Evolutionary conservation across 2,888 invertebrate genomes (phyloP), one percentile per base, ranked within the genome.

Genomic region (Coenonympha arcania): DNA sequence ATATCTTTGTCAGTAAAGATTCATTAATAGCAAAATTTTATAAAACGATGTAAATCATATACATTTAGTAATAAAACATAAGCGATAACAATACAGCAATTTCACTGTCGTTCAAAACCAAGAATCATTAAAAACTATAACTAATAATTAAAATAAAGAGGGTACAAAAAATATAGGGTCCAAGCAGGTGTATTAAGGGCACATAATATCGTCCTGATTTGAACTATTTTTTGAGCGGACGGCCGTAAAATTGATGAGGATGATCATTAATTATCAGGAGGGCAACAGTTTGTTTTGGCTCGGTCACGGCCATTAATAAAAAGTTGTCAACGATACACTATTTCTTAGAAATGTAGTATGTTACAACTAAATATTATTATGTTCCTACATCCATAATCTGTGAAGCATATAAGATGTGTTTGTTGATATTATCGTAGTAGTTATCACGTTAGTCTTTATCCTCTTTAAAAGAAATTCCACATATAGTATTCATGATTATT

Each of bases 221-320:
- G 79, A 77, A 75, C 74, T 76, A 73, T 69, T 68, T 78, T 80
- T 79, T 59, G 57, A 66, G 67, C 68, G 69, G 69, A 65, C 69
- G 73, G 75, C 81, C 84, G 79, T 85, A 78, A 80, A 84, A 85
- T 81, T 77, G 78, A 79, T 71, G 70, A 70, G 74, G 74, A 71
- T 66, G 73, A 74, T 79, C 82, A 81, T 84, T 82, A 83, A 83
- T 84, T 83, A 82, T 77, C 69, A 63, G 60, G 51, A 68, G 67
- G 69, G 64, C 67, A 69, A 71, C 77, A 78, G 80, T 85, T 82
- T 85, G 82, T 85, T 83, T 82, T 78, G 74, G 71, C 71, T 71
- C 69, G 75, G 78, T 81, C 80, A 79, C 71, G 78, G 76, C 65
- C 65, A 39, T 24, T 24, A 39, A 39, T 39, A 39, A 24, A 39